These are phyloP conservation scores for Ethmia dodecea DNA, from an alignment of 2,888 invertebrate genomes.

Conservation along the genomic window DNA sequence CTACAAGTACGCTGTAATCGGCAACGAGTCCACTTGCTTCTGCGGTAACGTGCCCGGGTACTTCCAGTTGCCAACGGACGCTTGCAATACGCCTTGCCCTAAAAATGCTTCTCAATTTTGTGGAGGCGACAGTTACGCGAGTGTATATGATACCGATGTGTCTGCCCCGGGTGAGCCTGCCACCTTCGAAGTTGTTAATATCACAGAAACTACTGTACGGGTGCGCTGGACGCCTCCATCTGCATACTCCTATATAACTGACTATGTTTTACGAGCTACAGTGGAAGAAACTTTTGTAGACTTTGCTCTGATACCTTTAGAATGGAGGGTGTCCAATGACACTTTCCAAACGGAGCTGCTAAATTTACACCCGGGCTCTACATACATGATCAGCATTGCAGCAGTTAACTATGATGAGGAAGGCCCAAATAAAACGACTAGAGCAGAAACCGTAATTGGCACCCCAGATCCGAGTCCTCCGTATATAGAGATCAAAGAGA, in stretches of 20 bases:
- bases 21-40: slow-evolving; percentile 62
- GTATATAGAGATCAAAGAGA: slow-evolving; percentile 80
- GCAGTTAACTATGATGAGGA: slow-evolving; percentile 79
- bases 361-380: slow-evolving; percentile 84
- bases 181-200: slow-evolving; percentile 74
- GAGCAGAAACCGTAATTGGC: slow-evolving; percentile 84
- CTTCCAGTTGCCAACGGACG: slow-evolving; percentile 54
- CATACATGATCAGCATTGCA: slow-evolving; percentile 84
- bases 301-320: slow-evolving; percentile 60
- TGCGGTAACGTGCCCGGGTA: slow-evolving; percentile 62
- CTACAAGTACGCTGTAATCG: slow-evolving; percentile 64
- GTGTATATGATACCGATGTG: slow-evolving; percentile 83
- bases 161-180: slow-evolving; percentile 83
- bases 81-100: slow-evolving; percentile 78
- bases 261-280: slow-evolving; percentile 75
- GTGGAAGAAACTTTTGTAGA: slow-evolving; percentile 78
- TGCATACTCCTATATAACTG: slow-evolving; percentile 68
- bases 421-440: slow-evolving; percentile 76
- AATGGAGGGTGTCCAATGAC: slow-evolving; percentile 79
- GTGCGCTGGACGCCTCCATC: slow-evolving; percentile 78
- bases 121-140: slow-evolving; percentile 81
- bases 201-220: slow-evolving; percentile 80
- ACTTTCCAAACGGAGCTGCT: slow-evolving; percentile 77
- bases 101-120: slow-evolving; percentile 80
- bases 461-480: slow-evolving; percentile 83